Percentiles rank a stretch among this genome's conserved stretches.
phyloP scores from a whole-genome alignment of 2,797 vertebrate species.

The Zalophus californianus region DNA sequence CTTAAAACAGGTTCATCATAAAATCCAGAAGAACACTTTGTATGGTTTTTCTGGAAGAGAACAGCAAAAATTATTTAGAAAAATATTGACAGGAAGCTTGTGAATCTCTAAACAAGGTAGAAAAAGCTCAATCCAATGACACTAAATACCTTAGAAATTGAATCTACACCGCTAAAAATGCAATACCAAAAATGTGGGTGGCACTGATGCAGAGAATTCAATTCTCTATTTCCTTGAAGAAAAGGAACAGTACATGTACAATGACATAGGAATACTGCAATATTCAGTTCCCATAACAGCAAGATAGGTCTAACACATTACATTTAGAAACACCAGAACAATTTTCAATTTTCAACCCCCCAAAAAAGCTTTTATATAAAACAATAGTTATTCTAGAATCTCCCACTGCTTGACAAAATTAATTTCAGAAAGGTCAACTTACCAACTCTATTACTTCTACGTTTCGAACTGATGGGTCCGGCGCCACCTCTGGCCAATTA shows the following conservation, averaged over 20 bases:
- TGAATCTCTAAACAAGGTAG: constrained; percentile 66
- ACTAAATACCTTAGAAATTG: constrained; percentile 75
- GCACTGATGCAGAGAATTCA: constrained; percentile 72
- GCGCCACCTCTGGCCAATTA: constrained; percentile 95
- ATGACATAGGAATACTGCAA: constrained; percentile 9
- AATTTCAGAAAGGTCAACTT: constrained; percentile 83
- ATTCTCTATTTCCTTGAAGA: constrained; percentile 72
- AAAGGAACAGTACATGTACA: constrained; percentile 57
- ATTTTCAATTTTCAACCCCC: not conserved
- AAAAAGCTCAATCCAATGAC: constrained; percentile 74
- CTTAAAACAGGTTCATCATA: constrained; percentile 48
- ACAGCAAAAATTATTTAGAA: constrained; percentile 73
- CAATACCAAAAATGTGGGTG: constrained; percentile 60
- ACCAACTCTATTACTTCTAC: constrained; percentile 95
- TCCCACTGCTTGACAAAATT: constrained; percentile 68
- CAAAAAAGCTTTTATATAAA: constrained; percentile 62
- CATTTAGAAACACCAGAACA: constrained; percentile 69
- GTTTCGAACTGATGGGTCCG: constrained; percentile 95
- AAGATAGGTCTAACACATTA: constrained; percentile 25
- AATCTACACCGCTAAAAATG: constrained; percentile 72
- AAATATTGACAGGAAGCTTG: constrained; percentile 75
- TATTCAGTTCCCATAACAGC: constrained; percentile 21
- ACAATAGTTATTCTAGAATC: constrained; percentile 56
- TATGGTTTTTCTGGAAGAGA: constrained; percentile 62
- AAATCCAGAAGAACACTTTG: constrained; percentile 69